Base-by-base conservation (phyloP, 2,797 vertebrate species). In the Crypturellus tataupa region DNA sequence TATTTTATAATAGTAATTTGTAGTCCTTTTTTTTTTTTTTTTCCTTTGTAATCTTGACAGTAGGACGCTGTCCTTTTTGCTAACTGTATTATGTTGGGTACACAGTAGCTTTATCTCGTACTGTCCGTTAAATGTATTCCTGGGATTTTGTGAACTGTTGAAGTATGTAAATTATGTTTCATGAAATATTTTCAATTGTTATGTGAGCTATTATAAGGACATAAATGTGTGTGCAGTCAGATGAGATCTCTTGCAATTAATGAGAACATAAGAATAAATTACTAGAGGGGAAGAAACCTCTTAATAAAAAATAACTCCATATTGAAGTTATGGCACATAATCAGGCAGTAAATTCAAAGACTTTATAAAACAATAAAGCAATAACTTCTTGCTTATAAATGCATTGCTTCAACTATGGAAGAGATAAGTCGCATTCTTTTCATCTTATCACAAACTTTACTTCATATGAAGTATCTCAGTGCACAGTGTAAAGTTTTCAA, bases 271-370 rank as follows among this genome's bases (percentile, higher is more conserved):
- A 72, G 40, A 77, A 73, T 2, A 68, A 23, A 53, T 53, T 11
- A 20, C 10, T 39, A 20, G 23, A 12, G 49, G 29, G 27, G 11
- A 31, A 10, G 18, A 77, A 21, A 17, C 6, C 0, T 47, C 56
- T 71, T 56, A 37, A 12, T 31, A 67, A 25, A 55, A 83, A 86
- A 76, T 84, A 94, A 86, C 29, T 92, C 33, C 90, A 77, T 85
- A 77, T 63, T 79, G 55, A 64, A 67, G 39, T 62, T 72, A 86
- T 49, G 21, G 47, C 46, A 37, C 7, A 10, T 29, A 92, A 39
- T 79, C n/a, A 84, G 16, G 23, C 93, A 94, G 51, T 47, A 76
- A 51, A 76, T 85, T 20, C 86, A 89, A 68, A 82, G 47, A 81
- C 9, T 76, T 88, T 71, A 40, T 63, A 53, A 64, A 72, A 12